Evolutionary conservation across 1,140 invertebrate genomes (phyloP).

Genomic region (Holcopasites calliopsidis): DNA sequence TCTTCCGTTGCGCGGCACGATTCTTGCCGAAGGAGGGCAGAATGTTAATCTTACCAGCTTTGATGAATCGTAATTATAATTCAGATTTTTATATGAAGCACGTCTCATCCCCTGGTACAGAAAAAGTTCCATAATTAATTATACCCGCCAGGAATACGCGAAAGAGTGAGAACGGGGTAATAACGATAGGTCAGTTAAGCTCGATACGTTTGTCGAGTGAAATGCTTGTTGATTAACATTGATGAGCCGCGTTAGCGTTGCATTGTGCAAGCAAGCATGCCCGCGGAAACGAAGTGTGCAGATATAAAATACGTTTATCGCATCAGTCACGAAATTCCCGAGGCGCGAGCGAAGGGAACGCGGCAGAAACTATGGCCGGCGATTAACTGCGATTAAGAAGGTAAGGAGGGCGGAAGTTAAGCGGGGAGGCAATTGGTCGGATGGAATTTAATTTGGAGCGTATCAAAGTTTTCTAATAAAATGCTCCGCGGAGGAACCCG

Average conservation of each 20-base stretch:
- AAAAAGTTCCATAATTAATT: too few species aligned
- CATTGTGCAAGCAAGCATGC: background rate
- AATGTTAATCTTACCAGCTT: background rate
- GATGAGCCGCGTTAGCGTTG: background rate
- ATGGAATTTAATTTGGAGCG: constrained; percentile 45
- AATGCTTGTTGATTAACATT: background rate
- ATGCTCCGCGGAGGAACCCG: background rate
- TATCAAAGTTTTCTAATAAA: constrained; percentile 56
- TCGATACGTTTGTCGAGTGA: background rate
- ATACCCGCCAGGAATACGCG: background rate
- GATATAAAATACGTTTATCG: constrained; percentile 5
- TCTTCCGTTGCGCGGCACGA: background rate
- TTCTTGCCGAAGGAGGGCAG: background rate
- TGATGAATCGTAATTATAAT: constrained; percentile 8
- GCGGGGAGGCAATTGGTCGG: background rate
- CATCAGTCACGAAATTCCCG: background rate
- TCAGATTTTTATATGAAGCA: background rate
- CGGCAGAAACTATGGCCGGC: constrained; percentile 9
- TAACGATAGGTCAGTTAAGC: background rate
- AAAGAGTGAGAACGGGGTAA: background rate
- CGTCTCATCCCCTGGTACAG: too few species aligned
- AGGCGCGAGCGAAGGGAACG: background rate
- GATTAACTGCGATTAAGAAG: constrained; percentile 52
- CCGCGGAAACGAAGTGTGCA: background rate
- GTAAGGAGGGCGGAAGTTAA: constrained; percentile 20